Conservation (phyloP, 2,797 vertebrate species). For the Cynodonichthys magdalenae region DNA sequence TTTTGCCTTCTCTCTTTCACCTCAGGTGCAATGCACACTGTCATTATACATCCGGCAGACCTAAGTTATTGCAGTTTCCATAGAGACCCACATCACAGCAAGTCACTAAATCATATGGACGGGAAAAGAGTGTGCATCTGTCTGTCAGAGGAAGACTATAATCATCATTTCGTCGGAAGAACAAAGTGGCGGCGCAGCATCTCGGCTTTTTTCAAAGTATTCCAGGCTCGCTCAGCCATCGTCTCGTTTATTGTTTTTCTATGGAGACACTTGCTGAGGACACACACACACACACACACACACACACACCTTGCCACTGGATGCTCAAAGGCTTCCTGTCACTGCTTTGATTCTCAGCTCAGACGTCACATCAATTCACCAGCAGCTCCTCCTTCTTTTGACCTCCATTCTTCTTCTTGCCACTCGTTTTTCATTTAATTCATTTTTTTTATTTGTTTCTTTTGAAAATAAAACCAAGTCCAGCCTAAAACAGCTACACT, state of each 20-base stretch:
- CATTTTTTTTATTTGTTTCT: constrained; percentile 3
- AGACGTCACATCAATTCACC: constrained; percentile 30
- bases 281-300: constrained; percentile 1
- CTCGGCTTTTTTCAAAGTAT: constrained; percentile 52
- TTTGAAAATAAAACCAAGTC: neutral
- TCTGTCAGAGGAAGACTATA: constrained; percentile 36
- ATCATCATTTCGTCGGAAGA: constrained; percentile 67
- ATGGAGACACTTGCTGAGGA: constrained; percentile 13
- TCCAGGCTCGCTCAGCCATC: constrained; percentile 17
- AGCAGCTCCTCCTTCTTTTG: constrained; percentile 18
- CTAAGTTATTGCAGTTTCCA: constrained; percentile 75
- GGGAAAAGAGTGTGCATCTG: constrained; percentile 21
- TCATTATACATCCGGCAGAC: constrained; percentile 60
- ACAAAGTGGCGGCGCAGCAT: constrained; percentile 47
- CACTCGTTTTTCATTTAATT: neutral
- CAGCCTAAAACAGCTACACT: neutral
- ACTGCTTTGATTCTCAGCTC: constrained; percentile 53
- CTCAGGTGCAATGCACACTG: constrained; percentile 57
- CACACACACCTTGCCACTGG: constrained; percentile 4
- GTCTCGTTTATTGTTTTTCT: constrained; percentile 33
- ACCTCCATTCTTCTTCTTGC: constrained; percentile 17
- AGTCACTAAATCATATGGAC: constrained; percentile 56
- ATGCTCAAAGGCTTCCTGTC: constrained; percentile 54
- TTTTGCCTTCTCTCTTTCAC: constrained; percentile 14
- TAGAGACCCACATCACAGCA: constrained; percentile 72